phyloP scores from a whole-genome alignment of 2,888 invertebrate species.

The Apodemia hepburni region DNA sequence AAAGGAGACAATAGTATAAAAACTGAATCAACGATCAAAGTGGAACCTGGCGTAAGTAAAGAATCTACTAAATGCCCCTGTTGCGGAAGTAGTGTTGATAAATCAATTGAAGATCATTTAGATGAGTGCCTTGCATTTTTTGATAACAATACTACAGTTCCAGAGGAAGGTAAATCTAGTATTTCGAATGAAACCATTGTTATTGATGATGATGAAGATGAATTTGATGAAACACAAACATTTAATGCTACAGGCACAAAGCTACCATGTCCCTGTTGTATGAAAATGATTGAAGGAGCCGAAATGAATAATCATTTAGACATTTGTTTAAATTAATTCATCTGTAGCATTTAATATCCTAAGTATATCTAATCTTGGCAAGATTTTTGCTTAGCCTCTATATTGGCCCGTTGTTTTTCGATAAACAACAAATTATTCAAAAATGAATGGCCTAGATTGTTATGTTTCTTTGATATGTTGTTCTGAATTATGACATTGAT shows the following conservation, averaged over 20 bases:
- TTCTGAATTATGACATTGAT: too few species aligned
- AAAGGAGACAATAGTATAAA: constrained; percentile 19
- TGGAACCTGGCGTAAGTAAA: constrained; percentile 38
- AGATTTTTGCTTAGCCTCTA: background rate
- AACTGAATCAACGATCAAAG: constrained; percentile 31
- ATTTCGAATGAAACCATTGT: constrained; percentile 43
- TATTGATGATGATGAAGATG: constrained; percentile 51
- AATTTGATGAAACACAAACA: constrained; percentile 53
- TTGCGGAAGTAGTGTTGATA: constrained; percentile 52
- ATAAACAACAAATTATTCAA: too few species aligned
- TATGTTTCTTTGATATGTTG: too few species aligned
- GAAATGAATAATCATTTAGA: constrained; percentile 83
- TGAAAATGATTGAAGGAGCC: constrained; percentile 65
- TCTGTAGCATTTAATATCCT: background rate
- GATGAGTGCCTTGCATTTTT: constrained; percentile 72
- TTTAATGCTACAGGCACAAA: constrained; percentile 69
- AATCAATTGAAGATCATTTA: constrained; percentile 62
- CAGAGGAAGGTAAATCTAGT: constrained; percentile 47
- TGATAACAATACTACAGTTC: constrained; percentile 64
- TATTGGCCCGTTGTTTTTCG: too few species aligned
- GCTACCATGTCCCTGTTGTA: constrained; percentile 82
- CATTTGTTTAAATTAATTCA: constrained; percentile 45
- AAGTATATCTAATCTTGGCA: background rate
- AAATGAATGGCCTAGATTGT: too few species aligned
- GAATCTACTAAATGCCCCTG: constrained; percentile 58